Conservation (phyloP, 2,113 vertebrate genomes). For the Nothoprocta pentlandii region DNA sequence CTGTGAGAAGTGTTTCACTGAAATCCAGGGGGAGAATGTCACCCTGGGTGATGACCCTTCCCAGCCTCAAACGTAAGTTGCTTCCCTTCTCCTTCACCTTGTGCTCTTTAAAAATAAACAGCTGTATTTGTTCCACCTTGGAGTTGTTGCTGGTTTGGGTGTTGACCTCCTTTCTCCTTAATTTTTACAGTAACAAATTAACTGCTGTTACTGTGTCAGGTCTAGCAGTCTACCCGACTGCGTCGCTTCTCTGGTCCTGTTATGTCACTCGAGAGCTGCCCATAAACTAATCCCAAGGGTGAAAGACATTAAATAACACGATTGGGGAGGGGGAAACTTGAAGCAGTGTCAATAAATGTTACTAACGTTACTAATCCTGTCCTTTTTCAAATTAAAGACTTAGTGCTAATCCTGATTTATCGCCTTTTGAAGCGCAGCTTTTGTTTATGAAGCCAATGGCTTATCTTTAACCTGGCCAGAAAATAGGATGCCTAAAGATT, state of each 20-base stretch:
- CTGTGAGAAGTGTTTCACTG: slow-evolving; percentile 99
- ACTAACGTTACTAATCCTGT: background rate
- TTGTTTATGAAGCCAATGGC: background rate
- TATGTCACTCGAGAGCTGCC: background rate
- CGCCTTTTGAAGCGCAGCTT: background rate
- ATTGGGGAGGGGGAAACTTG: background rate
- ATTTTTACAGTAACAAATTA: background rate
- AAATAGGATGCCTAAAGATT: background rate
- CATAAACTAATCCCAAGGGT: accelerated
- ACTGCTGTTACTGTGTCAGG: background rate
- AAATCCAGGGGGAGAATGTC: slow-evolving; percentile 98
- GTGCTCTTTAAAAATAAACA: background rate
- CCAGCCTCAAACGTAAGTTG: slow-evolving; percentile 97
- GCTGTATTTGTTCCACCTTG: accelerated
- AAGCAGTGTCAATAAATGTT: background rate
- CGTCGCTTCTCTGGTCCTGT: background rate
- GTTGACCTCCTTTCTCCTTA: background rate
- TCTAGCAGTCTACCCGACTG: background rate
- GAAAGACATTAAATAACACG: background rate
- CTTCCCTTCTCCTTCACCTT: background rate
- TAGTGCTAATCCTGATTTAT: background rate
- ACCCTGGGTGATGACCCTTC: slow-evolving; percentile 98
- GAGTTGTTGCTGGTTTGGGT: background rate
- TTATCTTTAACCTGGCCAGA: background rate
- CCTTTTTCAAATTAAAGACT: background rate